Base-by-base conservation (phyloP, 2,113 vertebrate genomes). In the Phyllostomus hastatus region DNA sequence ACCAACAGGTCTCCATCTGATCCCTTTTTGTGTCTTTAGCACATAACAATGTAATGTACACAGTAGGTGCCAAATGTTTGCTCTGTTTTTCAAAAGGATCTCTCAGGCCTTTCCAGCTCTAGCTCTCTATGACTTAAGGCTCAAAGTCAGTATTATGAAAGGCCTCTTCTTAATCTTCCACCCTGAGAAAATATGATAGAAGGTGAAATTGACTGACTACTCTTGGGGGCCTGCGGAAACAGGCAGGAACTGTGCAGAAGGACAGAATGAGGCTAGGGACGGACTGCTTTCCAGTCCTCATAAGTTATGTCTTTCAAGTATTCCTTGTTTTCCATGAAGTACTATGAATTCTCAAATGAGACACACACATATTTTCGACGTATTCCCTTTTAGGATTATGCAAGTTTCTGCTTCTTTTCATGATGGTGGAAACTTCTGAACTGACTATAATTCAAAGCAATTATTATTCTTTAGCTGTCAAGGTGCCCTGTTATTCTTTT, bases 401-500 rank as follows among this genome's bases (percentile, higher is more conserved):
- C 79, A 94, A 94, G 50, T 89, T 97, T 93, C 86, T 92, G 72
- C 31, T 97, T 38, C 52, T 83, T 89, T 97, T 95, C 87, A 88
- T n/a, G 79, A 80, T 57, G 57, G 69, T 91, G 41, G 89, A 97
- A 96, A 95, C 87, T 95, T 90, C 50, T 64, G 75, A 96, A 79
- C 5, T 96, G 89, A 98, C 64, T 93, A 94, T 94, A 96, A 97
- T 96, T 86, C 89, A 54, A 97, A 84, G 91, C 75, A 97, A 96
- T 96, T 95, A 96, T 93, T 94, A 38, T 93, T 96, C 96, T 95
- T 95, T 92, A 93, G 83, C 72, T 97, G 91, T 93, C 95, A 96
- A 93, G 79, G 78, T 95, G 86, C 89, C 85, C 91, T 83, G 86
- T 90, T 95, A 91, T 90, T 96, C 89, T 93, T 95, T 96, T 96